phyloP scores from a whole-genome alignment of 2,888 invertebrate species.

The Chrysopilus asiliformis region DNA sequence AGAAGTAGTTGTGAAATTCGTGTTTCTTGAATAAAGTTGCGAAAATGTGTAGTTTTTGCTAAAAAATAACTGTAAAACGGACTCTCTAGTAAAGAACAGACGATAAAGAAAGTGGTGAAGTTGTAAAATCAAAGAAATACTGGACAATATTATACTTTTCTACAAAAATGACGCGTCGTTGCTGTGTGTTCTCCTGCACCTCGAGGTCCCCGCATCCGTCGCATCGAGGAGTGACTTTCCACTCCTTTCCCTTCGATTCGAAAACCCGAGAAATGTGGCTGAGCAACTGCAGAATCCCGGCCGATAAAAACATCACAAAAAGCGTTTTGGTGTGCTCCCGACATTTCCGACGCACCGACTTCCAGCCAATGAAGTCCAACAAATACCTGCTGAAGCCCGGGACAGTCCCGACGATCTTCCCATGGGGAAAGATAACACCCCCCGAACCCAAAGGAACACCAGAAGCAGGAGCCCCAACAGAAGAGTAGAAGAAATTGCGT shows the following conservation, averaged over 20 bases:
- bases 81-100: no score
- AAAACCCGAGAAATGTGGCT: conserved; percentile 50
- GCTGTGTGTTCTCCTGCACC: conserved; percentile 29
- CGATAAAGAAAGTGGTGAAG: no score
- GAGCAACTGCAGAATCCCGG: conserved; percentile 42
- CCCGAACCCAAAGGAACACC: no score
- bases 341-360: conserved; percentile 61
- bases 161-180: conserved; percentile 30
- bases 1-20: no score
- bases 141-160: no score
- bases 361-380: conserved; percentile 52
- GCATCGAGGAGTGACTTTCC: conserved; percentile 57
- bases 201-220: conserved; percentile 28
- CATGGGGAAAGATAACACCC: conserved; percentile 46
- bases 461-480: no score
- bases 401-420: conserved; percentile 59
- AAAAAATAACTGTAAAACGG: no score
- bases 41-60: no score
- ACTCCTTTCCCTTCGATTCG: conserved; percentile 56
- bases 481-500: no score
- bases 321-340: conserved; percentile 57
- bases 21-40: no score
- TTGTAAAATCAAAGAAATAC: no score
- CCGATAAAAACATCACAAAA: conserved; percentile 41
- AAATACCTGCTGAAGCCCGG: conserved; percentile 59